These are phyloP conservation scores for Haliclona indistincta DNA, from an alignment of 37 sponge, comb jelly and placozoan species.

Conservation along the genomic window DNA sequence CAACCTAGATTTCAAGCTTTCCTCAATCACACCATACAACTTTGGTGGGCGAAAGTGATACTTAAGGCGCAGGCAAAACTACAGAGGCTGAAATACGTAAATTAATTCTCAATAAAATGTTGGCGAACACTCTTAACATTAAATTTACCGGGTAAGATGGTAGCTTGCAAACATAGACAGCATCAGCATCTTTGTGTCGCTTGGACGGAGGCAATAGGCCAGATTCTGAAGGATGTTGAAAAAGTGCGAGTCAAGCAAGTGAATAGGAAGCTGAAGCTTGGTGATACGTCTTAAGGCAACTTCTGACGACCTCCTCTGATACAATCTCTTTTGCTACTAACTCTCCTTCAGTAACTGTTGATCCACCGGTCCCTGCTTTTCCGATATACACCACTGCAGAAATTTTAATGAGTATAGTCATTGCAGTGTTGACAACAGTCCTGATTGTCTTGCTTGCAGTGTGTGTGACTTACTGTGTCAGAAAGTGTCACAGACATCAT, in stretches of 20 bases:
- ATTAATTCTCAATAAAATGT: constrained; percentile 47
- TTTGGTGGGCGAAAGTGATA: constrained; percentile 45
- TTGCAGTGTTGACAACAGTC: too few species aligned
- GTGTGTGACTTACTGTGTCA: too few species aligned
- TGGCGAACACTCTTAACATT: constrained; percentile 44
- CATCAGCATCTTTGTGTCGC: background rate
- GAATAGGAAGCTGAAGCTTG: too few species aligned
- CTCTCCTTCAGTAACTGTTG: constrained; percentile 39
- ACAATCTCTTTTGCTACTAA: constrained; percentile 56
- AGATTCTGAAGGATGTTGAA: too few species aligned
- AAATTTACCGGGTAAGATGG: constrained; percentile 63
- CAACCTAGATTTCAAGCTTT: background rate
- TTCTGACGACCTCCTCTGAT: constrained; percentile 22
- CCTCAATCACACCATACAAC: constrained; percentile 23
- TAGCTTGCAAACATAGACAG: constrained; percentile 52
- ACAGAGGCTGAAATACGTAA: background rate
- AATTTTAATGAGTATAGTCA: too few species aligned
- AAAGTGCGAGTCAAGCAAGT: too few species aligned
- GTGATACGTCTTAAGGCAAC: too few species aligned
- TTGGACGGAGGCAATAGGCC: constrained; percentile 13
- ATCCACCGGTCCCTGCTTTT: constrained; percentile 38
- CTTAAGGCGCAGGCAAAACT: constrained; percentile 23
- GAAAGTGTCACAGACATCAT: too few species aligned
- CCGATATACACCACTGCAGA: too few species aligned
- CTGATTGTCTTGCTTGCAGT: too few species aligned